These are phyloP conservation scores for Eublepharis macularius DNA, from an alignment of 2,113 vertebrate species.

Conservation along the genomic window DNA sequence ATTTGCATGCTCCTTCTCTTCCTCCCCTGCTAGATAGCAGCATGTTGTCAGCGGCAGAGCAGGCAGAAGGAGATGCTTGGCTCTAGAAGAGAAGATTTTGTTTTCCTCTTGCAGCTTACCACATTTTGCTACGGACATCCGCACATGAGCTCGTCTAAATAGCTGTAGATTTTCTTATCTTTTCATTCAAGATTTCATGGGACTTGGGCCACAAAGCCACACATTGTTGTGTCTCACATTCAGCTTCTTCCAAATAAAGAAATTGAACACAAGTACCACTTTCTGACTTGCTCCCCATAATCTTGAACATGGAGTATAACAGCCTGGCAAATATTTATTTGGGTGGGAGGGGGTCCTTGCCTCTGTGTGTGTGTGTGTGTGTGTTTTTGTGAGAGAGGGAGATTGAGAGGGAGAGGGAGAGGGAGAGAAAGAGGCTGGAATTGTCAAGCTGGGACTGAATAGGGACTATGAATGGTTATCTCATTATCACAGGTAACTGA, in stretches of 20 bases:
- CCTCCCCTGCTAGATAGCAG: constrained; percentile 25
- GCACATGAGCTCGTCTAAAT: background rate
- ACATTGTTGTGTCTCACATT: background rate
- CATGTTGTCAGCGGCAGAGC: background rate
- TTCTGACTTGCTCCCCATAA: background rate
- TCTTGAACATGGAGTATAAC: too few relatives aligned
- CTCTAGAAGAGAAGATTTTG: background rate
- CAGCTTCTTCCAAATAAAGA: background rate
- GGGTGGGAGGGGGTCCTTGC: background rate
- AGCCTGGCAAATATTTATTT: background rate
- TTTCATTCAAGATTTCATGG: background rate
- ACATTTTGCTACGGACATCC: background rate
- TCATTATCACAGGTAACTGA: too few relatives aligned
- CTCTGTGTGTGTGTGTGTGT: too few relatives aligned
- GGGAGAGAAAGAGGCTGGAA: too few relatives aligned
- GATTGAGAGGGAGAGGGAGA: too few relatives aligned
- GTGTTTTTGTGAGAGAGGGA: too few relatives aligned
- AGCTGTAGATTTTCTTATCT: background rate
- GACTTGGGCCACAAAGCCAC: too few relatives aligned
- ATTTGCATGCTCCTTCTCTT: constrained; percentile 13
- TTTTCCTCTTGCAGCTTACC: background rate
- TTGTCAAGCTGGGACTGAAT: too few relatives aligned
- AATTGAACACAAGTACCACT: background rate
- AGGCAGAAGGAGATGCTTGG: background rate
- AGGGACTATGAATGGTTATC: too few relatives aligned